Conservation (phyloP, 2,797 vertebrate genomes). For the Kryptopterus vitreolus region DNA sequence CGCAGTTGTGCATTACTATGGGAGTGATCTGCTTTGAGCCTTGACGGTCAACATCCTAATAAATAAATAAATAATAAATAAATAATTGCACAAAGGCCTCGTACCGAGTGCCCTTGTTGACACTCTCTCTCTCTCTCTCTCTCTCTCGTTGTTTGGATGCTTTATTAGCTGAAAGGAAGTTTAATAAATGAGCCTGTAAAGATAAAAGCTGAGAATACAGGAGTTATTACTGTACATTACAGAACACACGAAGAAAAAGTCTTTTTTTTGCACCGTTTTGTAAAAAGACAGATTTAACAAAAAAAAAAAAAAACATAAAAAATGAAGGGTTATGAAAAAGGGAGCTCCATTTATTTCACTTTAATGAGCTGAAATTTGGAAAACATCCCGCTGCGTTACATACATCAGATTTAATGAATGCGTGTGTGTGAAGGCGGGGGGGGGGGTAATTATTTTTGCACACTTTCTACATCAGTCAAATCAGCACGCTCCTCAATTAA, state of each 20-base stretch:
- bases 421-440: too few relatives aligned
- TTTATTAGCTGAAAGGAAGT: neutral
- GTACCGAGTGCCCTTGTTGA: neutral
- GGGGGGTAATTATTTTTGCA: neutral
- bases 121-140: neutral
- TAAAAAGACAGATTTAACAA: too few relatives aligned
- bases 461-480: constrained; percentile 9
- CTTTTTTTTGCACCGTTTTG: too few relatives aligned
- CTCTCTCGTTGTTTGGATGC: neutral
- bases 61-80: too few relatives aligned
- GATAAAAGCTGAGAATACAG: neutral
- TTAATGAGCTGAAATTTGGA: constrained; percentile 21
- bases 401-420: constrained; percentile 13
- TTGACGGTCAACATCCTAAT: too few relatives aligned
- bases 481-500: constrained; percentile 5
- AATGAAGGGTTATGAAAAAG: too few relatives aligned
- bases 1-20: too few relatives aligned
- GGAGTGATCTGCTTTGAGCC: too few relatives aligned
- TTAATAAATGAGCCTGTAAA: neutral
- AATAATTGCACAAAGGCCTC: neutral
- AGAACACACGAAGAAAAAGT: too few relatives aligned
- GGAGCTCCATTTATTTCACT: constrained; percentile 9
- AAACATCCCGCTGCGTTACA: constrained; percentile 4
- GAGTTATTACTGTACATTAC: too few relatives aligned
- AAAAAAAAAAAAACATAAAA: too few relatives aligned